Conservation (phyloP, 2,113 vertebrate genomes). For the Probosciger aterrimus region DNA sequence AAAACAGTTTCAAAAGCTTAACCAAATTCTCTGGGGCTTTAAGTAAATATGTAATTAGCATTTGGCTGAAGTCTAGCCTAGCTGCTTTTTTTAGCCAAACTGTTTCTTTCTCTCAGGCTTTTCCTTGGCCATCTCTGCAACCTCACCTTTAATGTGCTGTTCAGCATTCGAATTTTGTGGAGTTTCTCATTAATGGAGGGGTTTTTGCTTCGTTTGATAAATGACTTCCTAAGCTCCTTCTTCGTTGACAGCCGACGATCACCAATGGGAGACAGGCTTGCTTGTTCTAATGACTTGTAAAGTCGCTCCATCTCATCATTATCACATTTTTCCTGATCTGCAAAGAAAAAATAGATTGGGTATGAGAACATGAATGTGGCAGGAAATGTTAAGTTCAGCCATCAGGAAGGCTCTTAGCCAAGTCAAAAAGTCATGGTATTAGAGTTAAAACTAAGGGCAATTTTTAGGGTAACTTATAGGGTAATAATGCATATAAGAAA, state of each 20-base stretch:
- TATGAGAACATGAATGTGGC: background rate
- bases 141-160: slow-evolving; percentile 95
- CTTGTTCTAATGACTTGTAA: slow-evolving; percentile 91
- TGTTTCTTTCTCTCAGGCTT: background rate
- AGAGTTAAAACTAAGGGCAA: background rate
- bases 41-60: background rate
- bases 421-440: background rate
- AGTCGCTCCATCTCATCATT: slow-evolving; percentile 94
- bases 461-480: background rate
- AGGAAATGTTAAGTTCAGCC: background rate
- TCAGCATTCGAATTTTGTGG: slow-evolving; percentile 89
- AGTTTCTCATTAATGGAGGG: slow-evolving; percentile 89
- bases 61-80: background rate
- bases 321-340: slow-evolving; percentile 68
- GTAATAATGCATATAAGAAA: background rate
- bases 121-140: background rate
- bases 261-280: slow-evolving; percentile 91
- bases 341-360: slow-evolving; percentile 3
- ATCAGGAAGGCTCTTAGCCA: background rate
- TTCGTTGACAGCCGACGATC: slow-evolving; percentile 89
- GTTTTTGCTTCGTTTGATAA: slow-evolving; percentile 94
- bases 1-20: background rate
- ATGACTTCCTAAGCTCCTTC: slow-evolving; percentile 91
- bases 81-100: background rate
- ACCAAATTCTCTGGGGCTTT: background rate